A percentile compares a stretch with the other conserved stretches of the same genome.
phyloP scores from a whole-genome alignment of 2,113 vertebrate genomes.

The Pollachius pollachius region DNA sequence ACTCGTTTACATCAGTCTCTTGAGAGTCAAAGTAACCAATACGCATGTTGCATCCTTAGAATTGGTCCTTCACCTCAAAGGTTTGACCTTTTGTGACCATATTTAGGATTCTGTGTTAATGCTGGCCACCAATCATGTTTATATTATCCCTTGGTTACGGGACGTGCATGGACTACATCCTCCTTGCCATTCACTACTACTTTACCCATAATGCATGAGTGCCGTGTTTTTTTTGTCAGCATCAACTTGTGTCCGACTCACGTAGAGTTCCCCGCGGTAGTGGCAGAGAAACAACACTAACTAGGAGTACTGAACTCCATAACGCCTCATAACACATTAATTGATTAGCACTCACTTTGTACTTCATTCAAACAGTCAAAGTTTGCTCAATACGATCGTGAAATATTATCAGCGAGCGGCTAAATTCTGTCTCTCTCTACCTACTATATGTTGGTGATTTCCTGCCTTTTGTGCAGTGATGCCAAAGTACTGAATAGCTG shows the following conservation, averaged over 20 bases:
- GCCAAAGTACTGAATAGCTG: too few species aligned
- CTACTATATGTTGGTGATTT: too few species aligned
- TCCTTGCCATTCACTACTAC: conserved; percentile 45
- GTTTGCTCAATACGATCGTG: neutral
- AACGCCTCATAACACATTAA: neutral
- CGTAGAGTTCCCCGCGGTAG: neutral
- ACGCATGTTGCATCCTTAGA: conserved; percentile 34
- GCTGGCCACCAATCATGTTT: conserved; percentile 72
- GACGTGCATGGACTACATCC: conserved; percentile 65
- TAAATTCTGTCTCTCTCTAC: too few species aligned
- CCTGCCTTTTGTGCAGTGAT: too few species aligned
- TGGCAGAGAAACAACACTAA: neutral
- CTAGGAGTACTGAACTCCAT: conserved; percentile 5
- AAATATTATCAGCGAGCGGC: too few species aligned
- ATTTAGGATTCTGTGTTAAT: conserved; percentile 21
- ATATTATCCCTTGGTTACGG: conserved; percentile 69
- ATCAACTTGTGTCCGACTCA: neutral
- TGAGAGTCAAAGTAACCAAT: conserved; percentile 17
- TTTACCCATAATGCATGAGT: conserved; percentile 60
- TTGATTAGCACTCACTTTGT: too few species aligned
- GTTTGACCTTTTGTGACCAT: neutral
- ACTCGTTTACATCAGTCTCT: conserved; percentile 25
- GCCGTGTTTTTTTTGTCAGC: conserved; percentile 38
- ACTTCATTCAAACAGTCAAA: neutral
- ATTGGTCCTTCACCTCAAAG: neutral